Conservation (phyloP, 2,797 vertebrate species). For the Neomorphus geoffroyi region DNA sequence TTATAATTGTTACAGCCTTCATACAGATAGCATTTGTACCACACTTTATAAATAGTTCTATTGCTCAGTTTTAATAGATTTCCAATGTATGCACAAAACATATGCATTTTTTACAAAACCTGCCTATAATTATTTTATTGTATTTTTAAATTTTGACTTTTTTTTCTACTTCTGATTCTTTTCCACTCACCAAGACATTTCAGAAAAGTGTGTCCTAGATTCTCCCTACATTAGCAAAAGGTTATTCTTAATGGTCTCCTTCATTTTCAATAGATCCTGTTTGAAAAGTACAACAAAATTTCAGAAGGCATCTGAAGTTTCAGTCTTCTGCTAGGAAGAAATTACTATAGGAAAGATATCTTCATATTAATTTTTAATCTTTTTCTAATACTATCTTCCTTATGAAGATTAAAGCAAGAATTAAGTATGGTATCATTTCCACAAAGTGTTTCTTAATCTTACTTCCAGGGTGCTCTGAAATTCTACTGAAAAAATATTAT, state of each 20-base stretch:
- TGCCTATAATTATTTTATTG: neutral
- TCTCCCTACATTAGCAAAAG: neutral
- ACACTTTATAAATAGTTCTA: neutral
- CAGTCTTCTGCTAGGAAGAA: neutral
- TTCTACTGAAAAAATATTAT: neutral
- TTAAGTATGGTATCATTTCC: neutral
- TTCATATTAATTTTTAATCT: conserved; percentile 27
- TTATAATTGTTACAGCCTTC: conserved; percentile 2
- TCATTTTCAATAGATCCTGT: neutral
- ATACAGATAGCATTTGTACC: neutral
- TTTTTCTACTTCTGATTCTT: neutral
- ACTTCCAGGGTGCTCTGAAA: neutral
- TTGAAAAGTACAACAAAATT: neutral
- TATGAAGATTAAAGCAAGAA: conserved; percentile 31
- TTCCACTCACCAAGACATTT: neutral
- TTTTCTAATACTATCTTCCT: conserved; percentile 25
- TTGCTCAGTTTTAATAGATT: conserved; percentile 3
- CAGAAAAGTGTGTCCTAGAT: neutral
- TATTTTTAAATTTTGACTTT: neutral
- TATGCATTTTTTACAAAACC: neutral
- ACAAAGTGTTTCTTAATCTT: neutral
- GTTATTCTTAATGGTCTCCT: neutral
- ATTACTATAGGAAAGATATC: neutral
- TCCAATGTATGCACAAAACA: neutral
- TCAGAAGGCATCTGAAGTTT: neutral